Evolutionary conservation across 2,797 vertebrate genomes (phyloP), one percentile per base, ranked within the genome.

Genomic region (Tenualosa thibaudeaui): DNA sequence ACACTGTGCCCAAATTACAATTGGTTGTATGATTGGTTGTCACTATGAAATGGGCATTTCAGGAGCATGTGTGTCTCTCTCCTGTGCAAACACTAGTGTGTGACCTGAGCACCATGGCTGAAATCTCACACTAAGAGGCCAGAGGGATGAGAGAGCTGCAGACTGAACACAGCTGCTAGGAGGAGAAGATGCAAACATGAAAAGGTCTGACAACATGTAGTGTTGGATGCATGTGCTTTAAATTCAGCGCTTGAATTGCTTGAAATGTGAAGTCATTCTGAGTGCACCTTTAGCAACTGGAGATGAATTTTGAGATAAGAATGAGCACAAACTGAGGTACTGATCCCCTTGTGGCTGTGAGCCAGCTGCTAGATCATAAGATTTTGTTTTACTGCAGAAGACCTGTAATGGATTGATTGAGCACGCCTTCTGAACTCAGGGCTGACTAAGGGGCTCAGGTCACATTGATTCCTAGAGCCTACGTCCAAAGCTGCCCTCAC

Each of bases 401-500:
- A 85, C 24, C 46, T 31, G 40, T 49, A 82, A 62, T 85, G 83
- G 49, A 90, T 90, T 89, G 84, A 89, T 91, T 82, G 82, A 85
- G 49, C 53, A 22, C 83, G 46, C 15, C 46, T 19, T n/a, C 31
- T 90, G 88, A 91, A 89, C 89, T 84, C 81, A 78, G 53, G 50
- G 81, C 86, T 88, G 17, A 53, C 53, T 60, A 85, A 83, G 84
- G 84, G 10, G 84, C 84, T 86, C 85, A 83, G 49, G 78, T 86
- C 56, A 86, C 87, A 92, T 92, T 83, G 91, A 93, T 92, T 88
- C 54, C 37, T 22, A 46, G 37, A 43, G 40, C 13, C 12, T 9
- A 43, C 13, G 26, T 85, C 81, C 60, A 85, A 75, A 12, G 88
- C 81, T 85, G 46, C 82, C 82, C 46, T 83, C 71, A 37, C 83